Conservation (phyloP, 2,797 vertebrate genomes). For the Onychomys leucogaster region DNA sequence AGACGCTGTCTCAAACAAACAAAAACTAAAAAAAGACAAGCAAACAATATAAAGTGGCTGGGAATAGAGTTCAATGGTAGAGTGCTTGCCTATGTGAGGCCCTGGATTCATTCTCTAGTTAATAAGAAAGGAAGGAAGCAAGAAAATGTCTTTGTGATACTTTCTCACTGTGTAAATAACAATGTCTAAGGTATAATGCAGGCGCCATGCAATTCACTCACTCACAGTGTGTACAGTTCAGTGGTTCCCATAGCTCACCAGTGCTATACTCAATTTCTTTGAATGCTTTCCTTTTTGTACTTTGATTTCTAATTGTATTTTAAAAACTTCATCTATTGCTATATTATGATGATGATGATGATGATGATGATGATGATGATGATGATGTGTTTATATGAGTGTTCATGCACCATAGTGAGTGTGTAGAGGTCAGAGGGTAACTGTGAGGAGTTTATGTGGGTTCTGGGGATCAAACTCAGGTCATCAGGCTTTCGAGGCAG, state of each 20-base stretch:
- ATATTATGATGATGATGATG: too few relatives aligned
- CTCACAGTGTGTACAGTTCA: not conserved
- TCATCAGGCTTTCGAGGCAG: not conserved
- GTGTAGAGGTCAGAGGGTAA: not conserved
- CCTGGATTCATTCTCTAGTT: not conserved
- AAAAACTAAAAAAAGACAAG: not conserved
- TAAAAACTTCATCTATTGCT: not conserved
- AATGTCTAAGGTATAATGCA: not conserved
- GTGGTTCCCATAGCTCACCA: not conserved
- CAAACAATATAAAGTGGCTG: not conserved
- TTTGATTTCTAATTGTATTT: not conserved
- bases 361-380: too few relatives aligned
- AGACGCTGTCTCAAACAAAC: not conserved
- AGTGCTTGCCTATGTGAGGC: too few relatives aligned
- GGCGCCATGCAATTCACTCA: too few relatives aligned
- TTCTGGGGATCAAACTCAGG: not conserved
- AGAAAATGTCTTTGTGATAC: not conserved
- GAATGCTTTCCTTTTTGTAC: not conserved
- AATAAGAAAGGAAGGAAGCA: not conserved
- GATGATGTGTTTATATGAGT: not conserved
- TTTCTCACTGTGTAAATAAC: not conserved
- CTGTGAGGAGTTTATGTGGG: not conserved
- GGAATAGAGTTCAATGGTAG: not conserved
- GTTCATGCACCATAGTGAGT: not conserved
- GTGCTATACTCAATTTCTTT: not conserved